Conservation (phyloP, 92 coral and sea anemone species). For the Plumapathes pennacea region DNA sequence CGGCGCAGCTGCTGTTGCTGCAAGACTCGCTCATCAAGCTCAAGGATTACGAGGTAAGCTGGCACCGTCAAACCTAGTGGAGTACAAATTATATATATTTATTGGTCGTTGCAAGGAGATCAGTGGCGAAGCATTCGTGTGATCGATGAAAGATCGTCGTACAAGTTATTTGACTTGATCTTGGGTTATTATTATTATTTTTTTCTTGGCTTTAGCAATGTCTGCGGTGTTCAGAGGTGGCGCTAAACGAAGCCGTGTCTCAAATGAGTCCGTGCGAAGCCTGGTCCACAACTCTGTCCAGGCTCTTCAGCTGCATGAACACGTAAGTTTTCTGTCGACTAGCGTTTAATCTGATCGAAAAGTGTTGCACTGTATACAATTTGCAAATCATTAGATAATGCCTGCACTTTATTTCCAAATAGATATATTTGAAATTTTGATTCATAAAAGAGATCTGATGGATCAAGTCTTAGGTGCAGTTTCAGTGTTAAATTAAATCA, state of each 20-base stretch:
- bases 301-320: constrained; percentile 83
- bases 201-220: constrained; percentile 63
- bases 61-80: too few species aligned
- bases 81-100: too few species aligned
- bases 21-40: constrained; percentile 93
- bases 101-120: too few species aligned
- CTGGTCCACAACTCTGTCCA: constrained; percentile 90
- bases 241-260: constrained; percentile 92
- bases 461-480: neutral
- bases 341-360: too few species aligned
- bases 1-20: constrained; percentile 87
- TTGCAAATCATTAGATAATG: too few species aligned
- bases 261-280: constrained; percentile 99
- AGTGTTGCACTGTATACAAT: too few species aligned
- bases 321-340: too few species aligned
- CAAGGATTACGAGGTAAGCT: constrained; percentile 82
- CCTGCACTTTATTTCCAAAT: too few species aligned
- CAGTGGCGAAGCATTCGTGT: too few species aligned
- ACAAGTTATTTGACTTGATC: neutral
- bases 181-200: neutral
- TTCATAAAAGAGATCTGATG: neutral
- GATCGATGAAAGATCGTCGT: too few species aligned
- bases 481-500: neutral
- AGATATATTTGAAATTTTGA: too few species aligned
- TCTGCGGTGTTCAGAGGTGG: constrained; percentile 86